These are phyloP conservation scores for Standfussiana lucernea DNA, from an alignment of 2,888 invertebrate genomes.

Conservation along the genomic window DNA sequence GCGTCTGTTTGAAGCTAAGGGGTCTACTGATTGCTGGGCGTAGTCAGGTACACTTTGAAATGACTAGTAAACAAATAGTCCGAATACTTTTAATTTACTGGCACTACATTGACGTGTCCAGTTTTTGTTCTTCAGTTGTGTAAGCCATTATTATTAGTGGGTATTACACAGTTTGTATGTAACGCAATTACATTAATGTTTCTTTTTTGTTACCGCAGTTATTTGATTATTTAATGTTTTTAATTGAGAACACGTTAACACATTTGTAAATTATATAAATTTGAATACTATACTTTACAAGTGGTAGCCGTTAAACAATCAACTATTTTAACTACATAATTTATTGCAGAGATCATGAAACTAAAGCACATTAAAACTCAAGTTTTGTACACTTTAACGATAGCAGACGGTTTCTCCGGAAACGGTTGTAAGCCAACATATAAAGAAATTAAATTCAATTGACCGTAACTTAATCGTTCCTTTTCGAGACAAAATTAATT, in stretches of 20 bases:
- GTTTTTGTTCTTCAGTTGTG: conserved; percentile 22
- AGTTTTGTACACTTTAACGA: conserved; percentile 47
- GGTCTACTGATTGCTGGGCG: neutral
- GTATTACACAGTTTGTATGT: neutral
- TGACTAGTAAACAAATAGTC: conserved; percentile 9
- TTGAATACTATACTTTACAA: neutral
- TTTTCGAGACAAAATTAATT: conserved; percentile 59
- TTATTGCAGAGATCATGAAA: conserved; percentile 41
- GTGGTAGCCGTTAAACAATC: neutral
- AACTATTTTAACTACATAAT: conserved; percentile 15
- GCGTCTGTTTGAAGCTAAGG: neutral
- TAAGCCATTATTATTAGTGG: conserved; percentile 15
- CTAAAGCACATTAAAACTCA: conserved; percentile 38
- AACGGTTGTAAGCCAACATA: conserved; percentile 41
- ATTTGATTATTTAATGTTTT: conserved; percentile 1
- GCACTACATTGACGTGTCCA: neutral
- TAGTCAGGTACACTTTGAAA: neutral
- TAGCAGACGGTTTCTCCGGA: conserved; percentile 35
- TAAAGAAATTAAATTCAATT: conserved; percentile 45
- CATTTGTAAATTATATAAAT: conserved; percentile 1
- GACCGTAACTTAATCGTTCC: conserved; percentile 47
- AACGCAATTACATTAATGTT: conserved; percentile 5
- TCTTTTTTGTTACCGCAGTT: neutral
- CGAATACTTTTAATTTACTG: conserved; percentile 37
- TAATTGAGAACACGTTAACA: conserved; percentile 9